These are phyloP conservation scores for Sciaenops ocellatus DNA, from an alignment of 2,797 vertebrate genomes.

Conservation along the genomic window DNA sequence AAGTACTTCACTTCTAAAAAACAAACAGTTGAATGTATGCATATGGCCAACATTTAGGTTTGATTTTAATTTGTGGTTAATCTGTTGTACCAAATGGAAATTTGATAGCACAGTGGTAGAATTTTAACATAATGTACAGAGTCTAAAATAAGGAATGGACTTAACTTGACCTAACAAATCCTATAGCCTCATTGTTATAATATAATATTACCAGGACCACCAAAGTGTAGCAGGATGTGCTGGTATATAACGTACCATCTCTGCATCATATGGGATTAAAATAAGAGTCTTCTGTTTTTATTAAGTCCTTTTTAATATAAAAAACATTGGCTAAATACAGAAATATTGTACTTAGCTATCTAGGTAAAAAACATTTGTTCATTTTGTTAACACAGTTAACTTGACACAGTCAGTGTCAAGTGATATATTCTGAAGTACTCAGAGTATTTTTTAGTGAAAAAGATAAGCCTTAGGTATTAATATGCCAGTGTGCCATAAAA, in stretches of 20 bases:
- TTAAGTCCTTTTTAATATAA: neutral
- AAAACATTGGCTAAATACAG: neutral
- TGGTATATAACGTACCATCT: neutral
- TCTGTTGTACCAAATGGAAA: constrained; percentile 6
- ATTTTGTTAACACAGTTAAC: too few relatives aligned
- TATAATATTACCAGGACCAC: neutral
- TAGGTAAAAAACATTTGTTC: neutral
- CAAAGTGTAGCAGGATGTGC: neutral
- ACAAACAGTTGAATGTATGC: neutral
- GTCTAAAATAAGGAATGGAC: neutral
- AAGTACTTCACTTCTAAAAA: constrained; percentile 17
- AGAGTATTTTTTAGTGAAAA: neutral
- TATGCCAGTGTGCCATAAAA: neutral
- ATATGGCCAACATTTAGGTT: neutral
- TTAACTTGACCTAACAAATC: neutral
- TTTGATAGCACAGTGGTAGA: neutral
- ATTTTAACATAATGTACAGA: neutral
- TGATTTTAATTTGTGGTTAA: constrained; percentile 8
- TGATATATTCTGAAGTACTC: neutral
- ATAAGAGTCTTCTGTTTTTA: neutral
- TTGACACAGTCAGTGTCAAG: too few relatives aligned
- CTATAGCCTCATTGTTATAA: neutral
- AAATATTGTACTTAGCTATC: neutral
- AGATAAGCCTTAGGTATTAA: neutral
- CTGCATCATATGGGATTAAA: neutral